Base-by-base conservation (phyloP, 2,888 invertebrate species). In the Eudiplozoon nipponicum region DNA sequence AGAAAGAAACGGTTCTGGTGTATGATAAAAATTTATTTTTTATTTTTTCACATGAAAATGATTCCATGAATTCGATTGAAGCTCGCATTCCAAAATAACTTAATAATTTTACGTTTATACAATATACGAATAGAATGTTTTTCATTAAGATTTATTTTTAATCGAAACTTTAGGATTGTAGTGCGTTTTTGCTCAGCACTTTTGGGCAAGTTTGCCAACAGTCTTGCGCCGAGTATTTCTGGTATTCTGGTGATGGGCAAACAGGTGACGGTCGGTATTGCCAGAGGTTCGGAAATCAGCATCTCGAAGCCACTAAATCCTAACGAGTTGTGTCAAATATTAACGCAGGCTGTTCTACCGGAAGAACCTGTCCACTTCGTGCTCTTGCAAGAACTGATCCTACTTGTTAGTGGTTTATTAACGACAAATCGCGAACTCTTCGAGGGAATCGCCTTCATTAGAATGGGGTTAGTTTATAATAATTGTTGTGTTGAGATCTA, bases 291-390 rank as follows among this genome's bases (percentile, higher is more conserved):
- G 61, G 76, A 77, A 0, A 54, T 56, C 1, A 74, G 78, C n/a
- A 76, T 94, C 52, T 81, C 81, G 59, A 81, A 84, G 52, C 94
- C 94, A 0, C 72, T 86, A 70, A 80, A 81, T 1, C 94, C 94
- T 0, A 70, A 72, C 1, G 86, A 86, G 62, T 78, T 94, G 39
- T 73, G 78, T 52, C 70, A 72, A 20, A 74, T 81, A 4, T 71
- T 90, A 64, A 90, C 84, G 59, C 51, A 51, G 37, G 54, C 51
- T 44, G 75, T 56, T 44, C 47, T 49, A 41, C 53, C 53, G 1
- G 73, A 75, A 51, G 75, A 86, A 59, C 69, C 78, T 19, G 74
- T 80, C 43, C 77, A 77, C 47, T 76, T 80, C 2, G 81, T 81
- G 1, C 60, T 84, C 36, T 80, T 81, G 54, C 73, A 84, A 62